Percentiles rank a stretch among this genome's conserved stretches.
phyloP scores from a whole-genome alignment of 1,140 invertebrate genomes.

The Penaeus japonicus region DNA sequence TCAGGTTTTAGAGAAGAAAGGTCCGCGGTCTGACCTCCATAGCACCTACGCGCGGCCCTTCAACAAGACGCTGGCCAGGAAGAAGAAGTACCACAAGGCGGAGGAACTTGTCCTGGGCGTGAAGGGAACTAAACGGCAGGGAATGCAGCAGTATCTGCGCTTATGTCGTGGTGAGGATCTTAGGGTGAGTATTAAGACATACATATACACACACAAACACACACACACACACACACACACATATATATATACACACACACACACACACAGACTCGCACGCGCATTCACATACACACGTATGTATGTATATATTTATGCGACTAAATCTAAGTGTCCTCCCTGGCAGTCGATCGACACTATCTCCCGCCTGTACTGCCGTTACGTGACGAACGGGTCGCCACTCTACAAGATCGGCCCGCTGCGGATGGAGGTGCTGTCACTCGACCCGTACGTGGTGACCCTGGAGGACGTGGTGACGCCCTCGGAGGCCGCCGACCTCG shows the following conservation, averaged over 20 bases:
- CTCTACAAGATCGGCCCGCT: no score
- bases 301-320: neutral
- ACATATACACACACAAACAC: neutral
- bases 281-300: neutral
- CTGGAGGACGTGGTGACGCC: no score
- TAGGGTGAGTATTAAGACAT: neutral
- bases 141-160: neutral
- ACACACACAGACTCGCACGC: neutral
- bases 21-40: neutral
- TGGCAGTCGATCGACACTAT: no score
- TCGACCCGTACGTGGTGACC: no score
- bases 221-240: neutral
- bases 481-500: no score
- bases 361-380: no score
- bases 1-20: conserved; percentile 19
- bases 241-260: neutral
- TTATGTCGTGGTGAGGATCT: conserved; percentile 14
- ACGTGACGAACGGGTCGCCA: no score
- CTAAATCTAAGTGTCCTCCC: neutral
- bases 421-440: no score
- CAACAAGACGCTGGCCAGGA: conserved; percentile 1
- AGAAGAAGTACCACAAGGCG: conserved; percentile 4
- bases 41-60: neutral
- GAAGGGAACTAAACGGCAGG: neutral
- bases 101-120: neutral